These are phyloP conservation scores for Chiroxiphia lanceolata DNA, from an alignment of 2,797 vertebrate species.

Conservation along the genomic window DNA sequence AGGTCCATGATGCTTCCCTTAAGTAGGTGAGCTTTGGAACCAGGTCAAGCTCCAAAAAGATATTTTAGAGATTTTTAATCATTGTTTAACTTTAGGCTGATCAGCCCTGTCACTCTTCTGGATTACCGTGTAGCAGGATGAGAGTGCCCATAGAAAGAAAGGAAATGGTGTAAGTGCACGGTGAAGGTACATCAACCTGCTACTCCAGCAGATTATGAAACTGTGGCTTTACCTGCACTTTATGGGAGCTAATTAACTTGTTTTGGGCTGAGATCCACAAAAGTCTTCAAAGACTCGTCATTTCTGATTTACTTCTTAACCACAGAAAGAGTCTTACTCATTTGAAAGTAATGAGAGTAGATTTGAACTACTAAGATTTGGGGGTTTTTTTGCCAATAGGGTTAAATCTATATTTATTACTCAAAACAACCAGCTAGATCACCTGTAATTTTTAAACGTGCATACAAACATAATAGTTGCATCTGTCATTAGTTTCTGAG, in stretches of 20 bases:
- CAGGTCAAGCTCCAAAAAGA: neutral
- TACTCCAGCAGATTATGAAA: neutral
- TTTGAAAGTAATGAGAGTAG: neutral
- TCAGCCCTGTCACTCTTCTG: neutral
- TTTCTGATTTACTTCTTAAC: neutral
- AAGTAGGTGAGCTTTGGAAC: neutral
- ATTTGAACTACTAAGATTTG: neutral
- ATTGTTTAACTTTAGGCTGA: neutral
- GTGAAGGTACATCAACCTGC: neutral
- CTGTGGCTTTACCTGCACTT: neutral
- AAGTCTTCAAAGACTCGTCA: neutral
- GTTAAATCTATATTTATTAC: neutral
- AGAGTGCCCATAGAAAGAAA: neutral
- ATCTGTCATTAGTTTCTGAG: neutral
- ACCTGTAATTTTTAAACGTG: neutral
- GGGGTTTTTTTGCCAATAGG: neutral
- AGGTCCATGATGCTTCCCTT: neutral
- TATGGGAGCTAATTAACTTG: neutral
- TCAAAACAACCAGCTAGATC: neutral
- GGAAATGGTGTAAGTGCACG: neutral
- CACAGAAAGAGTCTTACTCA: neutral
- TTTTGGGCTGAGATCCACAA: neutral
- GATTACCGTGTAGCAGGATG: neutral
- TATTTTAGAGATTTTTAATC: neutral
- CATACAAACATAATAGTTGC: neutral